These are phyloP conservation scores for Synanthedon tipuliformis DNA, from an alignment of 2,888 invertebrate genomes.

Conservation along the genomic window DNA sequence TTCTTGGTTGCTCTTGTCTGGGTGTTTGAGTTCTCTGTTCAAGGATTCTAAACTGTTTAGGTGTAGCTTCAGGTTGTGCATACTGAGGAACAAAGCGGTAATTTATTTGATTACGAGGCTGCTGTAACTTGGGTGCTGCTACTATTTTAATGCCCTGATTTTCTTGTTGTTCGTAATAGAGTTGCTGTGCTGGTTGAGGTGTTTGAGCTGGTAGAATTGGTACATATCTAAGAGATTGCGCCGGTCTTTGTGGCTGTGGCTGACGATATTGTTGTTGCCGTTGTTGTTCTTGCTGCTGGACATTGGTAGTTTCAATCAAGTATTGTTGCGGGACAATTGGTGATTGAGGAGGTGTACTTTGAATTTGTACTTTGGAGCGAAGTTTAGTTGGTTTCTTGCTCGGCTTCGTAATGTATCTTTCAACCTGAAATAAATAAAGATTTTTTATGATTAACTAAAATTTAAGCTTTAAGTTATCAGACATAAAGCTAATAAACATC, in stretches of 20 bases:
- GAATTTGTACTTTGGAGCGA: slow-evolving; percentile 42
- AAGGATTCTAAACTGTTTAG: slow-evolving; percentile 51
- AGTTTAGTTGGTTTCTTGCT: slow-evolving; percentile 53
- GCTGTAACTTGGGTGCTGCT: slow-evolving; percentile 50
- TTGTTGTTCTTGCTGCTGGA: slow-evolving; percentile 38
- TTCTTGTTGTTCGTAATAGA: slow-evolving; percentile 49
- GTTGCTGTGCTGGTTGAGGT: slow-evolving; percentile 21
- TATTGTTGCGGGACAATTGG: slow-evolving; percentile 58
- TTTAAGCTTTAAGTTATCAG: too few relatives aligned
- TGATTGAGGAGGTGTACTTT: slow-evolving; percentile 30
- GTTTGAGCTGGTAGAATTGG: slow-evolving; percentile 31
- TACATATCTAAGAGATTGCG: slow-evolving; percentile 42
- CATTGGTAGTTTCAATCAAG: slow-evolving; percentile 61
- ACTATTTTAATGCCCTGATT: slow-evolving; percentile 57
- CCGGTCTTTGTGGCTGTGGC: slow-evolving; percentile 34
- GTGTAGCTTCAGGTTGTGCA: slow-evolving; percentile 45
- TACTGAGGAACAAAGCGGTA: slow-evolving; percentile 49
- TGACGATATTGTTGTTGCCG: slow-evolving; percentile 14
- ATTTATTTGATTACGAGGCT: slow-evolving; percentile 28
- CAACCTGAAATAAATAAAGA: slow-evolving; percentile 37
- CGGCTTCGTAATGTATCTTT: slow-evolving; percentile 51
- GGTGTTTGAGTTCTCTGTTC: slow-evolving; percentile 39
- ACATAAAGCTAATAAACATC: too few relatives aligned
- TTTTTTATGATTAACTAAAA: too few relatives aligned
- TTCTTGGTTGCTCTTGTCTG: slow-evolving; percentile 42